Percentiles rank a stretch among this genome's conserved stretches.
These are phyloP conservation scores for Marcusenius ussheri DNA, from an alignment of 2,113 vertebrate species.

Conservation along the genomic window DNA sequence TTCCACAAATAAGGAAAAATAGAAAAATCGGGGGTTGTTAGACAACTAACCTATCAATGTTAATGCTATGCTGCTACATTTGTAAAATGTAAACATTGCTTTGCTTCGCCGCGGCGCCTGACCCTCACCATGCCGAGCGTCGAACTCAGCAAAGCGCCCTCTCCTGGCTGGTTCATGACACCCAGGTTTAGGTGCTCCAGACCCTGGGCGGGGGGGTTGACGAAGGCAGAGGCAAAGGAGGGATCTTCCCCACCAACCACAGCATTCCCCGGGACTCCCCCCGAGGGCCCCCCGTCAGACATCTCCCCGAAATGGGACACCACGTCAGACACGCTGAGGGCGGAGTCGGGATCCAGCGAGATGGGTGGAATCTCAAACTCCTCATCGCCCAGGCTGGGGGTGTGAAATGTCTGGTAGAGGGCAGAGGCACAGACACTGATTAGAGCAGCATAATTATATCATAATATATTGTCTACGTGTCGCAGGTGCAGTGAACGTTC, in stretches of 20 bases:
- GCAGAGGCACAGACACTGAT: not conserved
- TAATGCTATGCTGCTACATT: not conserved
- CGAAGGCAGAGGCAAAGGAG: constrained; percentile 62
- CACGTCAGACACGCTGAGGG: constrained; percentile 75
- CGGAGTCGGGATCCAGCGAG: constrained; percentile 75
- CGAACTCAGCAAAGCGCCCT: constrained; percentile 59
- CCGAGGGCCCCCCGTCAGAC: constrained; percentile 61
- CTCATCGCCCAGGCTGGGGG: constrained; percentile 83
- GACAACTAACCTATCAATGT: not conserved
- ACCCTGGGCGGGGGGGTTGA: constrained; percentile 50
- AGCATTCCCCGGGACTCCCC: constrained; percentile 48
- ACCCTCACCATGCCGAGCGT: constrained; percentile 52
- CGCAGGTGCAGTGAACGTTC: not conserved
- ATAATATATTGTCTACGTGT: not conserved
- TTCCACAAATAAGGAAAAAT: not conserved
- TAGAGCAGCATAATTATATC: not conserved
- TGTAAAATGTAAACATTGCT: not conserved
- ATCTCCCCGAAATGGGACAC: constrained; percentile 79
- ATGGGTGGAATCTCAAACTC: constrained; percentile 89
- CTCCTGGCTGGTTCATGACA: constrained; percentile 71
- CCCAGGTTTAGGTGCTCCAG: constrained; percentile 78
- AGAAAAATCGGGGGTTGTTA: not conserved
- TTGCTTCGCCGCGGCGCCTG: not conserved
- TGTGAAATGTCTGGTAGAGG: constrained; percentile 76
- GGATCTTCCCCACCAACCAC: constrained; percentile 69